Conservation (phyloP, 2,797 vertebrate species). For the Acanthornis magna region DNA sequence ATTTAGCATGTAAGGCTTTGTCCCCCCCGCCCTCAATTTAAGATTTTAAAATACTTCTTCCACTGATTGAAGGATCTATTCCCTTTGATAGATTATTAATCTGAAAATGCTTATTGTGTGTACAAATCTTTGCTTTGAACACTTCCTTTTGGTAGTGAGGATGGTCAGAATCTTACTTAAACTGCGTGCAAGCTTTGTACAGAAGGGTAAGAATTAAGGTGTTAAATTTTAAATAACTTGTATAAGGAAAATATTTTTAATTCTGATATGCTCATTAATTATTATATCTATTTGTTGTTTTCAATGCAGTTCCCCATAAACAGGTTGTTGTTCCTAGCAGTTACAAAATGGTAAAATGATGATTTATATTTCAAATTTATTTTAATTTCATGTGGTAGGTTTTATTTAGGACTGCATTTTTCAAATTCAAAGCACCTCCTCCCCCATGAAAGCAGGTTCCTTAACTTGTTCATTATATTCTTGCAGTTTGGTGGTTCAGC, state of each 20-base stretch:
- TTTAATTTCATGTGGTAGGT: constrained; percentile 10
- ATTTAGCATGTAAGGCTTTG: constrained; percentile 82
- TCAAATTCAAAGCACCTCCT: constrained; percentile 2
- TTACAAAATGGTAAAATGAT: constrained; percentile 49
- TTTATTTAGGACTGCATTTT: constrained; percentile 41
- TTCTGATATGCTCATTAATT: constrained; percentile 74
- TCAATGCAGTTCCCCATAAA: constrained; percentile 59
- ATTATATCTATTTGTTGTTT: constrained; percentile 74
- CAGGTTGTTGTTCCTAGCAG: constrained; percentile 33
- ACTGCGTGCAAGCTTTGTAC: constrained; percentile 74
- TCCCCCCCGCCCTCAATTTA: constrained; percentile 67
- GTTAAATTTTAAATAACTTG: constrained; percentile 78
- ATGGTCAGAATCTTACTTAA: constrained; percentile 76
- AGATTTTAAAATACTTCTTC: constrained; percentile 73
- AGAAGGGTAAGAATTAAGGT: constrained; percentile 77
- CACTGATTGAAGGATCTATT: constrained; percentile 76
- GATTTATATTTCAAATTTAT: constrained; percentile 50
- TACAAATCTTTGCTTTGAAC: constrained; percentile 70
- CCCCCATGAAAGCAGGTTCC: neutral
- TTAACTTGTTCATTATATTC: neutral
- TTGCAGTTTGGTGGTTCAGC: constrained; percentile 8
- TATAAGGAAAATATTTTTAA: constrained; percentile 78
- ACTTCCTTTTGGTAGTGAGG: constrained; percentile 64
- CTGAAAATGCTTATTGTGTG: constrained; percentile 76
- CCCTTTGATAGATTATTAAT: constrained; percentile 76